These are phyloP conservation scores for Sitophilus oryzae DNA, from an alignment of 1,140 invertebrate species.

Conservation along the genomic window DNA sequence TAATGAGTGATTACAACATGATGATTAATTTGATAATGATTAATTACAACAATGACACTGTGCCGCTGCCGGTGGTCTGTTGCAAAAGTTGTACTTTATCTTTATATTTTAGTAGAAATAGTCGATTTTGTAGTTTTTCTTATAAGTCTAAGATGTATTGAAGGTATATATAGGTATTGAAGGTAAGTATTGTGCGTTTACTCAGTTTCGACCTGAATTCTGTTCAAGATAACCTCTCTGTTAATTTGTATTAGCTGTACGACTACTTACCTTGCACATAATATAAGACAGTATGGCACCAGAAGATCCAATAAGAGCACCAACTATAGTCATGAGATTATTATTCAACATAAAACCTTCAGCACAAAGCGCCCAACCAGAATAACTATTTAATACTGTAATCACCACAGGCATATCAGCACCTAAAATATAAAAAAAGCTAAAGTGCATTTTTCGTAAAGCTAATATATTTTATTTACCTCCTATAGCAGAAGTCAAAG, in stretches of 20 bases:
- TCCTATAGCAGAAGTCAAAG: conserved; percentile 83
- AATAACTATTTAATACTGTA: conserved; percentile 82
- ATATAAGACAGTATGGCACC: conserved; percentile 91
- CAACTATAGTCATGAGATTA: conserved; percentile 86
- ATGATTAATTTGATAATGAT: too few relatives aligned
- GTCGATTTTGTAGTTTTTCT: too few relatives aligned
- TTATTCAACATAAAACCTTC: conserved; percentile 94
- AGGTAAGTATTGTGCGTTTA: too few relatives aligned
- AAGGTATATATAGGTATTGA: too few relatives aligned
- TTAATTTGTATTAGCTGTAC: neutral
- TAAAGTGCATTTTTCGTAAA: neutral
- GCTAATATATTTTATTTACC: conserved; percentile 47
- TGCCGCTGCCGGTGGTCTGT: too few relatives aligned
- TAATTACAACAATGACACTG: too few relatives aligned
- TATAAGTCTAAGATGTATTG: too few relatives aligned
- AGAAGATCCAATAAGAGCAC: conserved; percentile 83
- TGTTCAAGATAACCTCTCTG: too few relatives aligned
- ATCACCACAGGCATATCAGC: conserved; percentile 94
- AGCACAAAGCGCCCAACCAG: conserved; percentile 79
- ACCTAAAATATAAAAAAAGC: conserved; percentile 45
- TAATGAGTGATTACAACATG: too few relatives aligned
- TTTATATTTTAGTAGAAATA: too few relatives aligned
- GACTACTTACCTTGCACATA: conserved; percentile 78
- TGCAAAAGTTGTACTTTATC: too few relatives aligned
- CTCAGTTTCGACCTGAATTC: too few relatives aligned